Conservation (phyloP, 2,113 vertebrate genomes). For the Ctenodactylus gundi region DNA sequence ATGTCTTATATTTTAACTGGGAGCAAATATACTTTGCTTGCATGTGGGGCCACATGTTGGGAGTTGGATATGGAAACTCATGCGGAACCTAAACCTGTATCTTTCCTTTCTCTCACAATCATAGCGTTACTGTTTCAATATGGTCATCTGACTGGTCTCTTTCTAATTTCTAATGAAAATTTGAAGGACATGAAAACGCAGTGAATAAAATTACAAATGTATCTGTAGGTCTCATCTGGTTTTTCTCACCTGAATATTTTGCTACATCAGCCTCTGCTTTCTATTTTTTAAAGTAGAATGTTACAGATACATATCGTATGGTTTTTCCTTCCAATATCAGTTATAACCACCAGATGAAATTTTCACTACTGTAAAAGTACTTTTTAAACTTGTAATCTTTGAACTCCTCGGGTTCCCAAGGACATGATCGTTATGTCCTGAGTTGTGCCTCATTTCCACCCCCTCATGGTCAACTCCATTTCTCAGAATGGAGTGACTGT, state of each 20-base stretch:
- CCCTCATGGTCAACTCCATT: neutral
- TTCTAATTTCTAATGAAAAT: neutral
- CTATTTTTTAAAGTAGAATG: neutral
- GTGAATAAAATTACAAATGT: neutral
- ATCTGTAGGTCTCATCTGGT: neutral
- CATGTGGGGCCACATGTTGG: accelerated
- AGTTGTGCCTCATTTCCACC: neutral
- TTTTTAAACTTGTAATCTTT: neutral
- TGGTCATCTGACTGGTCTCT: neutral
- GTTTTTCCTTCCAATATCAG: neutral
- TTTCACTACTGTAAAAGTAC: neutral
- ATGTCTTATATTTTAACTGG: neutral
- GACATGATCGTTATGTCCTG: neutral
- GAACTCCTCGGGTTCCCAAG: neutral
- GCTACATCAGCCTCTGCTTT: neutral
- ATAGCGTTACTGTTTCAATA: neutral
- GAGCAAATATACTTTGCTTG: neutral
- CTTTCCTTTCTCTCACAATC: neutral
- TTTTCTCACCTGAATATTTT: neutral
- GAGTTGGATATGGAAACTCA: neutral
- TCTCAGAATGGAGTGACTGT: neutral
- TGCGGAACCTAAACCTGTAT: accelerated
- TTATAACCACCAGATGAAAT: neutral
- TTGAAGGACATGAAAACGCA: neutral
- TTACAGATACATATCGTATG: neutral